Conservation (phyloP, 2,888 invertebrate species). For the Cryptocephalus primarius region DNA sequence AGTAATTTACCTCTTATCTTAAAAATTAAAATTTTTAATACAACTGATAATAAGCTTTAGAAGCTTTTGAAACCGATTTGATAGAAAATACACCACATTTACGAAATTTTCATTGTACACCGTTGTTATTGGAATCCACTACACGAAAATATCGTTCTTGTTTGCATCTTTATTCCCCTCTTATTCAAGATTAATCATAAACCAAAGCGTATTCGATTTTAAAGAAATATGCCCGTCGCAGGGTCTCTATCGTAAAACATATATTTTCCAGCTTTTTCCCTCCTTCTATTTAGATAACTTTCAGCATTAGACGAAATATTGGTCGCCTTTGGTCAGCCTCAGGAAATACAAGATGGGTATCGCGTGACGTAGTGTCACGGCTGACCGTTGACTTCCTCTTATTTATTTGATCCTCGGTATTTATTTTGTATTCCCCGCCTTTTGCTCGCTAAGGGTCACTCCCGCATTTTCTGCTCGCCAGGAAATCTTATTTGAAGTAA, state of each 20-base stretch:
- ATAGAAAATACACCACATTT: no score
- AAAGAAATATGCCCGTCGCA: slow-evolving; percentile 23
- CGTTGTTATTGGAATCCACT: no score
- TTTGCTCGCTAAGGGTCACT: background rate
- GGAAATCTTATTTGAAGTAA: background rate
- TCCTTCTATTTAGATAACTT: slow-evolving; percentile 29
- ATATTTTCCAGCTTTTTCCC: slow-evolving; percentile 24
- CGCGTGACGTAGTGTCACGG: slow-evolving; percentile 31
- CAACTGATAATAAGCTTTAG: no score
- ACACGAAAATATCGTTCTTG: no score
- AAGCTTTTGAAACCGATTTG: no score
- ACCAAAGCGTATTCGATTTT: slow-evolving; percentile 18
- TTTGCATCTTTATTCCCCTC: no score
- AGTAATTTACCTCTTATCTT: no score
- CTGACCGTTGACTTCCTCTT: slow-evolving; percentile 30
- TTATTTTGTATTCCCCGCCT: background rate
- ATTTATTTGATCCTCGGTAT: slow-evolving; percentile 23
- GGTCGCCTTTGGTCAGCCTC: slow-evolving; percentile 34
- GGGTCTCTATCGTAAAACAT: slow-evolving; percentile 13
- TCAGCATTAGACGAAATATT: slow-evolving; percentile 30
- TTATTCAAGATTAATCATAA: no score
- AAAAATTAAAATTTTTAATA: no score
- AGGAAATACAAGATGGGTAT: slow-evolving; percentile 39
- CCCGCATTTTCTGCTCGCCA: background rate
- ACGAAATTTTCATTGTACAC: no score